Evolutionary conservation across 1,140 invertebrate genomes (phyloP), one percentile per base, ranked within the genome.

Genomic region (Delia radicum): DNA sequence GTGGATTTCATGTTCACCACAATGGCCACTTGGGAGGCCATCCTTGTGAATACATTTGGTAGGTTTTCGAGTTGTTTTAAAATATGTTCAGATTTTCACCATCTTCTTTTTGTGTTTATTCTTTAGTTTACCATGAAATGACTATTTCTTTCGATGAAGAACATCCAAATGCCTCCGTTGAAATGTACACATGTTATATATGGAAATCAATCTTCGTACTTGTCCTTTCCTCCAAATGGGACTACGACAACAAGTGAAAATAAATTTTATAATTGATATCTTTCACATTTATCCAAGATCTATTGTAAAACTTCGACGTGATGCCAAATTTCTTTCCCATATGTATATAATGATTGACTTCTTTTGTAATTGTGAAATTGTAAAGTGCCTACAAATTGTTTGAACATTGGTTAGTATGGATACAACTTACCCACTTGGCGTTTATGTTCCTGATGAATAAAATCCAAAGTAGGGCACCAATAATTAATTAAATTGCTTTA

Each of bases 181-280:
- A 89, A 93, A 82, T 90, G 92, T 80, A n/a, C n/a, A n/a, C n/a
- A 95, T 97, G 90, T 87, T 96, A 80, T 91, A 92, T 82, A 85
- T 96, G 69, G 89, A 93, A 82, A 88, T 93, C 0, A 93, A 96
- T 84, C 93, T 93, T 0, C n/a, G 87, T 98, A 18, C 89, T 91
- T 77, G 96, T 96, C 31, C 81, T 92, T 42, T 86, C 90, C 63
- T 91, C 91, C 81, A 89, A 91, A 81, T 92, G 91, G 91, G 91
- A 92, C 85, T 91, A 92, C 79, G 90, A 92, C 84, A 92, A 91
- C 88, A 88, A 89, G 80, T 92, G 91, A 91, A 92, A 92, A 88
- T 55, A 55, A 24, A 55, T 55, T 55, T n/a, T 21, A 21, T 55
- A 2, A n/a, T 7, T 6, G 2, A 21, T 21, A 7, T 21, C 8